Evolutionary conservation across 2,888 invertebrate species (phyloP).

Genomic region (Cosmia pyralina): DNA sequence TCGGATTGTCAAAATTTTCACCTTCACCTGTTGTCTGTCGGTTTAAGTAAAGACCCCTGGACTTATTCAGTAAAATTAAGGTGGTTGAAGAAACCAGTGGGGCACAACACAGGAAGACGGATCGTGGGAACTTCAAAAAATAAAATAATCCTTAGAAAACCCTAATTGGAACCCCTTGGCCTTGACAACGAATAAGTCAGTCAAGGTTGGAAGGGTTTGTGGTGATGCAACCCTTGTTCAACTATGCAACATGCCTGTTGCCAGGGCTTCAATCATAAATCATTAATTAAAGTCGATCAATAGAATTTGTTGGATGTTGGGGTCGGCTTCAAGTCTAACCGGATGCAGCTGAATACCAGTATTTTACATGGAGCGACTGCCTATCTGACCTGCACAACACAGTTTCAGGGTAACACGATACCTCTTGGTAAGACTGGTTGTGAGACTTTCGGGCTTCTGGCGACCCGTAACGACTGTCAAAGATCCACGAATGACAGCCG

Average conservation of each 20-base stretch:
- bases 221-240: constrained; percentile 11
- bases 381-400: not conserved
- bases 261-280: not conserved
- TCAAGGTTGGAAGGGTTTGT: constrained; percentile 10
- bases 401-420: too few species aligned
- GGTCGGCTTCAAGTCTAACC: not conserved
- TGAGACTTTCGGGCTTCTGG: not conserved
- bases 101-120: constrained; percentile 13
- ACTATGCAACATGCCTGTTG: constrained; percentile 14
- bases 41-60: not conserved
- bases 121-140: constrained; percentile 31
- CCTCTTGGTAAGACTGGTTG: not conserved
- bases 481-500: not conserved
- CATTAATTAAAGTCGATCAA: not conserved
- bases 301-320: not conserved
- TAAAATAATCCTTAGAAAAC: not conserved
- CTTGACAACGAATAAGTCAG: constrained; percentile 4
- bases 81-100: not conserved
- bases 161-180: not conserved
- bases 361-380: not conserved
- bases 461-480: too few species aligned
- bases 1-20: not conserved
- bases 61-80: not conserved
- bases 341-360: not conserved
- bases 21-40: not conserved